Evolutionary conservation across 2,113 vertebrate genomes (phyloP).

Genomic region (Cinclus mexicanus): DNA sequence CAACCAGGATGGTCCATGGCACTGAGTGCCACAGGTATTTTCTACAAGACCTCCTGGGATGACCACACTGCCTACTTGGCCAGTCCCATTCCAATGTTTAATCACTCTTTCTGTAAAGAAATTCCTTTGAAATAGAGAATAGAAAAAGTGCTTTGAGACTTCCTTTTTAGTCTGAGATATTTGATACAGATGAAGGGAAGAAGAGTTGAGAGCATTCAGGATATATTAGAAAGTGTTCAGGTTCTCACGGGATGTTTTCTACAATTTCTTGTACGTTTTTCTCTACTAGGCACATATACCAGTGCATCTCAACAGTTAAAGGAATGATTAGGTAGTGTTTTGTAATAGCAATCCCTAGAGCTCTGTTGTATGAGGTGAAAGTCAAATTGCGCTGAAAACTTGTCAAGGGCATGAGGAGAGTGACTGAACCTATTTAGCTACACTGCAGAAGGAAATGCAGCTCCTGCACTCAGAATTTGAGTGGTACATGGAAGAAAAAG

Average conservation of each 20-base stretch:
- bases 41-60: background rate
- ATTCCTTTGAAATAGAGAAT: background rate
- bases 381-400: background rate
- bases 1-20: background rate
- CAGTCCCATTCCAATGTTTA: background rate
- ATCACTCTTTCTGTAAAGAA: background rate
- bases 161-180: background rate
- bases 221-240: background rate
- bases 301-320: background rate
- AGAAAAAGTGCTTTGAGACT: background rate
- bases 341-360: background rate
- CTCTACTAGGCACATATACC: background rate
- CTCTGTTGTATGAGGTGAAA: background rate
- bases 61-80: too few species aligned
- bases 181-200: background rate
- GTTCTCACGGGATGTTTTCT: background rate
- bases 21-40: background rate
- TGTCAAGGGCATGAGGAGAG: background rate
- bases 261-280: background rate
- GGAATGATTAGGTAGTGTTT: background rate
- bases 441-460: background rate
- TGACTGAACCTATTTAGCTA: background rate
- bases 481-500: background rate
- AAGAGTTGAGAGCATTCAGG: background rate
- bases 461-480: background rate